These are phyloP conservation scores for Andrena bucephala DNA, from an alignment of 2,888 invertebrate species.

Conservation along the genomic window DNA sequence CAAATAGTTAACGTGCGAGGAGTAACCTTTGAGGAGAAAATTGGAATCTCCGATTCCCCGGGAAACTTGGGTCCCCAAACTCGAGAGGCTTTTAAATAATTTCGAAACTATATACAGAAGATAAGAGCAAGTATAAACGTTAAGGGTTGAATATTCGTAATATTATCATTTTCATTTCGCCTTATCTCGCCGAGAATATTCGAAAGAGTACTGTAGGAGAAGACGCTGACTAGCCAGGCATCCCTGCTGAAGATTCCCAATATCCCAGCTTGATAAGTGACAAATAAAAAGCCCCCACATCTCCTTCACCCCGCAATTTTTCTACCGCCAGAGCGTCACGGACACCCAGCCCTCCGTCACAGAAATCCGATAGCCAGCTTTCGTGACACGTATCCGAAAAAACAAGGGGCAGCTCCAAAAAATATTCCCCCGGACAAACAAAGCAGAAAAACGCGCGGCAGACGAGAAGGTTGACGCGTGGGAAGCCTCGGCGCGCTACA, in stretches of 20 bases:
- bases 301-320: too few relatives aligned
- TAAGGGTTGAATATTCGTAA: background rate
- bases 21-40: background rate
- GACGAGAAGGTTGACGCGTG: background rate
- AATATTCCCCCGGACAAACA: constrained; percentile 9
- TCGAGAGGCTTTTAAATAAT: background rate
- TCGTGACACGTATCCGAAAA: constrained; percentile 1
- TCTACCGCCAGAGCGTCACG: background rate
- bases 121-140: background rate
- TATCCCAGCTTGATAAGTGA: background rate
- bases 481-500: background rate
- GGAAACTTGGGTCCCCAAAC: background rate
- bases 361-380: constrained; percentile 23
- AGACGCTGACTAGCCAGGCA: background rate
- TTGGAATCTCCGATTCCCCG: background rate
- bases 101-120: background rate
- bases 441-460: background rate
- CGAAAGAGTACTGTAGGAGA: background rate
- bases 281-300: background rate
- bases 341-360: constrained; percentile 7
- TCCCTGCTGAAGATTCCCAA: background rate
- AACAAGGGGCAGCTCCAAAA: background rate
- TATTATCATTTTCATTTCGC: background rate
- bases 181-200: background rate
- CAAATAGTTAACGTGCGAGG: background rate